Conservation (phyloP, 1,140 invertebrate species). For the Euwallacea fornicatus region DNA sequence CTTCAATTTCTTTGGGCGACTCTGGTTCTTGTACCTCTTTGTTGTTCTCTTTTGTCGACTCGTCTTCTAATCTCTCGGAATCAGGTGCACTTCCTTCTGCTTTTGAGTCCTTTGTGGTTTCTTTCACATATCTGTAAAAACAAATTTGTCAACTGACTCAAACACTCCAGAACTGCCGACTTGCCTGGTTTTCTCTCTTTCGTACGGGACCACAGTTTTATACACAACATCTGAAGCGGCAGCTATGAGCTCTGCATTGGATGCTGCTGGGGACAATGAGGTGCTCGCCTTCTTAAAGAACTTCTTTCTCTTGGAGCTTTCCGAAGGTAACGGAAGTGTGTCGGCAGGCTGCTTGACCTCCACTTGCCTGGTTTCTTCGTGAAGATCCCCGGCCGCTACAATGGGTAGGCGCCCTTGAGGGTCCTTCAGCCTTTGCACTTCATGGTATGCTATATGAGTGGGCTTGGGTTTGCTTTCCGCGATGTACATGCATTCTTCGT, state of each 20-base stretch:
- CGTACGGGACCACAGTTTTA: conserved; percentile 22
- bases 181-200: conserved; percentile 21
- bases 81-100: conserved; percentile 30
- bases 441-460: conserved; percentile 55
- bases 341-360: conserved; percentile 21
- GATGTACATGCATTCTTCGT: conserved; percentile 76
- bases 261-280: conserved; percentile 9
- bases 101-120: conserved; percentile 23
- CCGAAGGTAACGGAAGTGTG: conserved; percentile 14
- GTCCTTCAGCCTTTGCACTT: conserved; percentile 40
- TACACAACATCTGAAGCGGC: conserved; percentile 22
- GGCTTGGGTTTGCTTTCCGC: conserved; percentile 62
- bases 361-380: conserved; percentile 26
- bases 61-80: conserved; percentile 48
- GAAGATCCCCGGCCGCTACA: not conserved
- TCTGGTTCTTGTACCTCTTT: conserved; percentile 46
- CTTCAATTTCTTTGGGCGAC: conserved; percentile 57
- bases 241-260: conserved; percentile 20
- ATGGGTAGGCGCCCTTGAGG: conserved; percentile 22
- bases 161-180: not conserved
- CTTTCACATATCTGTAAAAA: conserved; percentile 20
- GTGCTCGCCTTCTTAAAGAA: conserved; percentile 42
- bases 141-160: not conserved
- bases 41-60: conserved; percentile 35
- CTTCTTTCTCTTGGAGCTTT: conserved; percentile 37